phyloP scores from a whole-genome alignment of 2,888 invertebrate genomes.

The Sminthurinus aureus region DNA sequence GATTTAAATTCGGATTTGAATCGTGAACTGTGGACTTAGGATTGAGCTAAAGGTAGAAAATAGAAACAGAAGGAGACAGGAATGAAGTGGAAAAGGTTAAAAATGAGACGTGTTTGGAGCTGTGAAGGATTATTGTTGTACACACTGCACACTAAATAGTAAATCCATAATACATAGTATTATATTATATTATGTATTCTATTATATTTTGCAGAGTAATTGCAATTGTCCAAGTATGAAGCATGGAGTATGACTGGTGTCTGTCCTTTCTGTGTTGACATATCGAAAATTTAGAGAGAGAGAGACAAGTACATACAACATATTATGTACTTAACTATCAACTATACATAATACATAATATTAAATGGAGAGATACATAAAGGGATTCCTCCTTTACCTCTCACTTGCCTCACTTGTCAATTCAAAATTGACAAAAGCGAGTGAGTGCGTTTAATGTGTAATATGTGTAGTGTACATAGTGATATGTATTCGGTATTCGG shows the following conservation, averaged over 20 bases:
- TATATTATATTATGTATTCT: neutral
- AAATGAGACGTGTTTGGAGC: neutral
- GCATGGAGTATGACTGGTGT: conserved; percentile 12
- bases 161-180: neutral
- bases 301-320: neutral
- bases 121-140: neutral
- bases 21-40: neutral
- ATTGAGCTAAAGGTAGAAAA: neutral
- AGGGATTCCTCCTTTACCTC: conserved; percentile 19
- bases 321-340: too few species aligned
- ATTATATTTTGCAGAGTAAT: neutral
- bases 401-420: conserved; percentile 1
- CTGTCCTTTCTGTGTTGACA: conserved; percentile 19
- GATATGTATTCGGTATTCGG: neutral
- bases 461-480: neutral
- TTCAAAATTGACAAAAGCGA: neutral
- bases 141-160: neutral
- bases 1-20: neutral
- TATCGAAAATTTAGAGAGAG: conserved; percentile 8
- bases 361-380: conserved; percentile 5
- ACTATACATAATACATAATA: neutral
- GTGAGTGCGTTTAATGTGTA: neutral
- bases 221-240: neutral
- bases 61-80: neutral
- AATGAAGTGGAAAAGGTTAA: neutral